phyloP scores from a whole-genome alignment of 2,797 vertebrate genomes.

The Falco rusticolus region DNA sequence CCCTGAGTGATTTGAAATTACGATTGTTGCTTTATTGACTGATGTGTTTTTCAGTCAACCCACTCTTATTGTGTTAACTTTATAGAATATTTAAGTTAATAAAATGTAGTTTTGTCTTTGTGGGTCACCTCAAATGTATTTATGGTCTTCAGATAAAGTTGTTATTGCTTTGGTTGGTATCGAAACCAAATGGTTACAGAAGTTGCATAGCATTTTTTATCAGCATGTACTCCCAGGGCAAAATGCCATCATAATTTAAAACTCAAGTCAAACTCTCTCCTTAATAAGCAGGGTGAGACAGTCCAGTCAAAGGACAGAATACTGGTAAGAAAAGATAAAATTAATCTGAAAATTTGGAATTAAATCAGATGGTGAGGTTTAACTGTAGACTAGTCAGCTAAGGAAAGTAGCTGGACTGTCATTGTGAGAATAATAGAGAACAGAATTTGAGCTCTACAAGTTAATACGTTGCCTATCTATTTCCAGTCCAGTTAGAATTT shows the following conservation, averaged over 20 bases:
- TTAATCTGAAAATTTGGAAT: background rate
- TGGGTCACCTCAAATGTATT: background rate
- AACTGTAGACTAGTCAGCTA: background rate
- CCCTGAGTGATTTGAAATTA: background rate
- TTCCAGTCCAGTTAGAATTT: background rate
- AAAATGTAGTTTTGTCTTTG: constrained; percentile 18
- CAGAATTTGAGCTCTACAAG: background rate
- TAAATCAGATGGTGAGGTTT: background rate
- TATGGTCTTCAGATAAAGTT: background rate
- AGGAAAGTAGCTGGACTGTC: background rate
- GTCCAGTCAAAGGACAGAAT: background rate
- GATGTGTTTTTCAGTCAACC: background rate
- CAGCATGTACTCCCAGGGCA: background rate
- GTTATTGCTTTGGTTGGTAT: background rate
- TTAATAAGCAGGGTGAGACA: background rate
- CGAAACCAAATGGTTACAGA: background rate
- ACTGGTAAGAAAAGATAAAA: background rate
- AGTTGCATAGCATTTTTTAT: background rate
- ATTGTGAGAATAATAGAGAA: background rate
- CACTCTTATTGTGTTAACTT: background rate
- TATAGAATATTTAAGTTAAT: constrained; percentile 10
- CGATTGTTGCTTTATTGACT: constrained; percentile 18
- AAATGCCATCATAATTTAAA: background rate
- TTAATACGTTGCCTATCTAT: background rate
- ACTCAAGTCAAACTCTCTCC: background rate